phyloP scores from a whole-genome alignment of 2,797 vertebrate genomes.

The Poecilia picta region DNA sequence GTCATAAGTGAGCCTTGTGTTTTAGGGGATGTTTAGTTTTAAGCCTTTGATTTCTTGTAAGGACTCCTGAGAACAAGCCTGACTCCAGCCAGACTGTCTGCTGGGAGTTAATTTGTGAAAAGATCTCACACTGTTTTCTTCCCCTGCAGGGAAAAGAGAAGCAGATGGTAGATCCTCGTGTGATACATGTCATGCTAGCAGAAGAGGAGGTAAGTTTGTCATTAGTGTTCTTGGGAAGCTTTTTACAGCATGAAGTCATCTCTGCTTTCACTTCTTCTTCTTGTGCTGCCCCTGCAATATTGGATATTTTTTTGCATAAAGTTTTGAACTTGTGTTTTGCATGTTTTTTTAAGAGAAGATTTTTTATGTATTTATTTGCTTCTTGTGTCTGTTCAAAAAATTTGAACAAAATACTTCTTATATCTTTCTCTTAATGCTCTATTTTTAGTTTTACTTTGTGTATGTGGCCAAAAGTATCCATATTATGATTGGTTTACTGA shows the following conservation, averaged over 20 bases:
- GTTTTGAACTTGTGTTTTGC: neutral
- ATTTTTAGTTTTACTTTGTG: neutral
- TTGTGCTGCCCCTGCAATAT: neutral
- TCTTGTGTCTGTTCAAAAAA: neutral
- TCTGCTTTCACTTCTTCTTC: neutral
- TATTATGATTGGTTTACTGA: neutral
- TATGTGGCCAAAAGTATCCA: neutral
- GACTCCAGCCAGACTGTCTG: neutral
- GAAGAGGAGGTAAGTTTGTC: conserved; percentile 87
- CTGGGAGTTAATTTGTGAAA: conserved; percentile 10
- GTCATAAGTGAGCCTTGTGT: neutral
- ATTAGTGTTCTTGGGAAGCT: neutral
- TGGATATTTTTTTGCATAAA: neutral
- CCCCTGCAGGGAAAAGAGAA: conserved; percentile 87
- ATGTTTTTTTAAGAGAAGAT: neutral
- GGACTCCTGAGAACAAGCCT: neutral
- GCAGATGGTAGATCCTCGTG: conserved; percentile 93
- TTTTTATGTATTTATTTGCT: neutral
- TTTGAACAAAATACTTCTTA: neutral
- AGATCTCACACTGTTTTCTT: neutral
- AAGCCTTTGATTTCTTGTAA: neutral
- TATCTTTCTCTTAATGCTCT: neutral
- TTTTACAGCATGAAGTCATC: neutral
- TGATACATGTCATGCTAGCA: conserved; percentile 93
- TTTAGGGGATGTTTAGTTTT: neutral